Evolutionary conservation across 2,113 vertebrate species (phyloP).

Genomic region (Catharus fuscescens): DNA sequence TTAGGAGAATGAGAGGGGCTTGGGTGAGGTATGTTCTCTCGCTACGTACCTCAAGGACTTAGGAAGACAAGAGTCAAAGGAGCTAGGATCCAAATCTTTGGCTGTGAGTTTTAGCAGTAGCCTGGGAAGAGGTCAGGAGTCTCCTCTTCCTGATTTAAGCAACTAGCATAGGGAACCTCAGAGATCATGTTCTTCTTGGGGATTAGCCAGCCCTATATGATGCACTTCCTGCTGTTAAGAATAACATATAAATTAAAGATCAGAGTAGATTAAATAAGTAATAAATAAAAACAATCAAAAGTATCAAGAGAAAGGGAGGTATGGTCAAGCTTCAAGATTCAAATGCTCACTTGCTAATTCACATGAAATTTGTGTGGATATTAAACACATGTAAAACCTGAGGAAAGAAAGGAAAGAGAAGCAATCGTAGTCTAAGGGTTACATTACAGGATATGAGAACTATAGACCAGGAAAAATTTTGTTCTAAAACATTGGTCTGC

Average conservation of each 20-base stretch:
- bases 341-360: not conserved
- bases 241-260: not conserved
- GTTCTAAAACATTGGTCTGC: not conserved
- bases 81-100: not conserved
- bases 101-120: not conserved
- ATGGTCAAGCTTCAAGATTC: not conserved
- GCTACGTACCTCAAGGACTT: not conserved
- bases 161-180: not conserved
- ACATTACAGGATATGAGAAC: not conserved
- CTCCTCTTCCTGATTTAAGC: not conserved
- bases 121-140: not conserved
- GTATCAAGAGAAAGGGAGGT: not conserved
- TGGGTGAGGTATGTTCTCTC: not conserved
- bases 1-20: not conserved
- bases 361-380: not conserved
- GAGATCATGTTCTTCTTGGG: not conserved
- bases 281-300: not conserved
- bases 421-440: rapidly evolving
- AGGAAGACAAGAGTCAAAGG: not conserved
- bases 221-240: not conserved
- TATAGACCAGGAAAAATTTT: not conserved
- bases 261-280: not conserved
- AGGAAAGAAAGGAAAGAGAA: not conserved
- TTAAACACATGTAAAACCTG: not conserved
- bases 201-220: not conserved